These are phyloP conservation scores for Carettochelys insculpta DNA, from an alignment of 2,113 vertebrate genomes.

Conservation along the genomic window DNA sequence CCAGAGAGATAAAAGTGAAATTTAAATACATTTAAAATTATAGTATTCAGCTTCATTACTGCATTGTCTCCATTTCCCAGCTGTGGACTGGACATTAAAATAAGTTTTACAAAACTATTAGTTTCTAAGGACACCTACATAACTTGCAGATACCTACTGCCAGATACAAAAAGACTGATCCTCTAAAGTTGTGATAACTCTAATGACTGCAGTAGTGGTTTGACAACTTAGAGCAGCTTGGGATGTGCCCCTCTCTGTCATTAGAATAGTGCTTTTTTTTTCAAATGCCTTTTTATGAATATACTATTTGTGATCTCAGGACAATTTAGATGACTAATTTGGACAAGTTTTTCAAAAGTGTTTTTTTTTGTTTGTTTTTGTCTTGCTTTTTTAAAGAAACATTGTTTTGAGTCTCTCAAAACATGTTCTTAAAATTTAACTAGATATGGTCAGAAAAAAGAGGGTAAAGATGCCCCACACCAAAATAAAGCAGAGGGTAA, in stretches of 20 bases:
- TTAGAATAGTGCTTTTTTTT: neutral
- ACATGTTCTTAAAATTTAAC: neutral
- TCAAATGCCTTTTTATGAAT: neutral
- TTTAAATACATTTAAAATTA: neutral
- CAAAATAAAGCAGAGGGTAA: neutral
- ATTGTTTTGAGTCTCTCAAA: neutral
- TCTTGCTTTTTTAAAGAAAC: too few species aligned
- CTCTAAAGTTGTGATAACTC: neutral
- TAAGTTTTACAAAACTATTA: neutral
- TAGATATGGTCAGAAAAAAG: neutral
- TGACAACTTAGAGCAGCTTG: neutral
- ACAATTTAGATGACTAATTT: neutral
- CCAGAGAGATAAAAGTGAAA: neutral
- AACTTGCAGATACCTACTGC: neutral
- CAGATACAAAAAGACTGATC: neutral
- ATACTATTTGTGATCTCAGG: neutral
- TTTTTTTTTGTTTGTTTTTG: neutral
- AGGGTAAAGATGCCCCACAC: neutral
- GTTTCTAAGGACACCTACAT: neutral
- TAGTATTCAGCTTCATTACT: accelerated
- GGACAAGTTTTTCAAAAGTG: neutral
- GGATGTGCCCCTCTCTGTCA: neutral
- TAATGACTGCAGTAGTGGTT: neutral
- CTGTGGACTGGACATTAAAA: neutral
- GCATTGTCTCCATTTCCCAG: neutral